Base-by-base conservation (phyloP, 1,140 invertebrate species). In the Lithobius niger region DNA sequence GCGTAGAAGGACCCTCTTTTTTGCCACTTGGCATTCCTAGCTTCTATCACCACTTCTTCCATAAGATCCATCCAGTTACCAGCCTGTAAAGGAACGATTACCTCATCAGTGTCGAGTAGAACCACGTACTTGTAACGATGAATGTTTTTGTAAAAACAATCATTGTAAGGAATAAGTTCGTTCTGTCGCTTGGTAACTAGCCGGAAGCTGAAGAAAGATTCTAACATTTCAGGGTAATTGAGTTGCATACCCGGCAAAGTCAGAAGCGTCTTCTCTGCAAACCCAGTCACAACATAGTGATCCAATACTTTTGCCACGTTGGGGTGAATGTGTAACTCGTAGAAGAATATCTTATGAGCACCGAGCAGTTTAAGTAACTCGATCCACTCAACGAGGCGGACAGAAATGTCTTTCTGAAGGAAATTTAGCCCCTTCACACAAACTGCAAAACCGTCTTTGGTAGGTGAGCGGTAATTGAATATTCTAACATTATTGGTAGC, bases 131-230 rank as follows among this genome's bases (percentile, higher is more conserved):
- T 81, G 67, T 94, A 95, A 40, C 81, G 76, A 66, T 93, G 92
- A 71, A 93, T 79, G 66, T 94, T 87, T 62, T 91, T 84, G 71
- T 97, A 96, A 3, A 97, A 75, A 65, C 93, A 97, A 67, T 97
- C 93, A 69, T 97, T 97, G 74, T 96, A 96, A 0, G 93, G 91
- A 61, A 97, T 93, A 31, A 97, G 75, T 69, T 97, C 92, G 69
- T 95, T 93, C 65, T 95, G 88, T 13, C 92, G 73, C 67, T 96
- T 96, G 69, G 92, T 82, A 18, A 19, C 13, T 21, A 62, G 83
- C 67, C 88, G 89, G 66, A 88, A 88, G 44, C 85, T 86, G 3
- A 94, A 74, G 63, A 91, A 94, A 68, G 89, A 77, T 68, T 93
- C 88, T 64, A 90, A 83, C 51, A 93, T 82, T 0, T 82, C 82